A percentile compares a stretch with the other conserved stretches of the same genome.
Conservation (phyloP, 2,888 invertebrate species). For the Cacoxenus indagator region DNA sequence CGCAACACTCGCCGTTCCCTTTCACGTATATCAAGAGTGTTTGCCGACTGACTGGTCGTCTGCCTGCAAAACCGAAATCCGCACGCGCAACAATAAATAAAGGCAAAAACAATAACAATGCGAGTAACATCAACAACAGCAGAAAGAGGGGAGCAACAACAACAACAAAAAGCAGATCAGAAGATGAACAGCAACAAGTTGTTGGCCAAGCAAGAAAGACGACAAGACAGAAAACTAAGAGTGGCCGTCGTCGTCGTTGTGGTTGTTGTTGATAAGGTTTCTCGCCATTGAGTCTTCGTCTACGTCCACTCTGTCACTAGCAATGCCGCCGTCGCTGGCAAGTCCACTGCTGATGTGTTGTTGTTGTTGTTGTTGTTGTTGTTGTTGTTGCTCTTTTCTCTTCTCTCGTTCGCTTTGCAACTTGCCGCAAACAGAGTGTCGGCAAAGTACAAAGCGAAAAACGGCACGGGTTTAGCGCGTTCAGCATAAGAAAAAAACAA, state of each 20-base stretch:
- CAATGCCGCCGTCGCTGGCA: no score
- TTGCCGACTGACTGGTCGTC: no score
- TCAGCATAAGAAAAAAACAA: slow-evolving; percentile 47
- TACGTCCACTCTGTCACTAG: not conserved
- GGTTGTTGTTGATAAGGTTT: not conserved
- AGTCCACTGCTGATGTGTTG: slow-evolving; percentile 44
- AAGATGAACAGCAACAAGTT: not conserved
- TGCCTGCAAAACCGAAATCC: no score
- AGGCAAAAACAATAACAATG: no score
- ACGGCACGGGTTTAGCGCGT: slow-evolving; percentile 70
- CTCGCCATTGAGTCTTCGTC: not conserved
- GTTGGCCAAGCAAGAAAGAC: not conserved
- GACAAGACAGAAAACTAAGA: not conserved
- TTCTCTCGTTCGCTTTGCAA: slow-evolving; percentile 60
- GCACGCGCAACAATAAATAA: no score
- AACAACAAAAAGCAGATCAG: no score
- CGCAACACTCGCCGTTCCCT: no score
- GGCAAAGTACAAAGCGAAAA: slow-evolving; percentile 67
- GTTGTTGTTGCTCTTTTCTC: slow-evolving; percentile 26
- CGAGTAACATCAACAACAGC: no score
- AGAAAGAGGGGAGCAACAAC: no score
- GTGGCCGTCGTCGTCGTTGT: not conserved
- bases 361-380: slow-evolving; percentile 30
- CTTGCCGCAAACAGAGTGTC: slow-evolving; percentile 63
- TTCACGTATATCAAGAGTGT: no score